Conservation (phyloP, 2,113 vertebrate genomes). For the Sinocyclocheilus rhinocerous region DNA sequence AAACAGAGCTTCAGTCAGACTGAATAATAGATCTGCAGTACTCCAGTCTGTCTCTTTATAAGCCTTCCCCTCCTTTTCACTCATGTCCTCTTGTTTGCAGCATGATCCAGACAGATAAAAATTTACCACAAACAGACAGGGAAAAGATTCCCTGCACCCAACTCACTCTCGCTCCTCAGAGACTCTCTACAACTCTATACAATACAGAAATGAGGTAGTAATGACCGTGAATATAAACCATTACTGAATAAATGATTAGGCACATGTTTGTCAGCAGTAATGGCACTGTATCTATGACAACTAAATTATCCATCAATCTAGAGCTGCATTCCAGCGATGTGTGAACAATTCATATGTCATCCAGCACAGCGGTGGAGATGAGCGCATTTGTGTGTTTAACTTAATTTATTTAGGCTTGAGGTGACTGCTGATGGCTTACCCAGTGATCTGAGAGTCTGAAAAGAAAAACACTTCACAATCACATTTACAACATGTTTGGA, state of each 20-base stretch:
- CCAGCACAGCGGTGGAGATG: not conserved
- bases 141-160: not conserved
- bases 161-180: not conserved
- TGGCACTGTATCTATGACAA: slow-evolving; percentile 32
- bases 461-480: slow-evolving; percentile 61
- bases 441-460: slow-evolving; percentile 64
- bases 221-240: slow-evolving; percentile 18
- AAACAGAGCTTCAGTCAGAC: slow-evolving; percentile 73
- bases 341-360: slow-evolving; percentile 35
- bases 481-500: slow-evolving; percentile 50
- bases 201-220: not conserved
- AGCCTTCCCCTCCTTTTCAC: slow-evolving; percentile 26
- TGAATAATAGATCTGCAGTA: slow-evolving; percentile 79
- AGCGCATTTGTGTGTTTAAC: not conserved
- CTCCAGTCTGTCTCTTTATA: slow-evolving; percentile 57
- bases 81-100: slow-evolving; percentile 29
- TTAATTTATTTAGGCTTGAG: slow-evolving; percentile 46
- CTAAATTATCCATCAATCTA: slow-evolving; percentile 41
- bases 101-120: slow-evolving; percentile 22
- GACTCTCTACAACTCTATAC: slow-evolving; percentile 20
- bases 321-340: not conserved
- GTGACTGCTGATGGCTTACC: slow-evolving; percentile 59
- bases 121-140: not conserved
- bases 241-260: slow-evolving; percentile 41
- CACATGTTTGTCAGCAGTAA: slow-evolving; percentile 27